Evolutionary conservation across 1,140 invertebrate genomes (phyloP).

Genomic region (Ceratoteleas bidentatus): DNA sequence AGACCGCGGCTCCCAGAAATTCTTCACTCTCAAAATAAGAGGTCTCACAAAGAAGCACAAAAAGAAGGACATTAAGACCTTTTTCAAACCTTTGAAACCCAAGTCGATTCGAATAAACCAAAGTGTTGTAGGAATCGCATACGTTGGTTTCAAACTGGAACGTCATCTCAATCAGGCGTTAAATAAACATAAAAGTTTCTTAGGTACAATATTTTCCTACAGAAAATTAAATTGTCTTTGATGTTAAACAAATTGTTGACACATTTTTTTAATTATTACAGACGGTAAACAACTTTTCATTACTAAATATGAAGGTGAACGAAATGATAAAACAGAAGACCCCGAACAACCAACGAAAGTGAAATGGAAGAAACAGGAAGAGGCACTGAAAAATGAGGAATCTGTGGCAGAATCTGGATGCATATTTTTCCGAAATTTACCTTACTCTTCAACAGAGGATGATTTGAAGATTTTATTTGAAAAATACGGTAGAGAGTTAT

Average conservation of each 20-base stretch:
- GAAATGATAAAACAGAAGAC: conserved; percentile 74
- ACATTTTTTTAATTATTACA: conserved; percentile 66
- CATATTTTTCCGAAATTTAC: conserved; percentile 96
- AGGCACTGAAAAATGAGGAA: conserved; percentile 88
- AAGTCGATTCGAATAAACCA: conserved; percentile 90
- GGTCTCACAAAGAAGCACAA: conserved; percentile 87
- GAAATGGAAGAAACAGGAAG: conserved; percentile 88
- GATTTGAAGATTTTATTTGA: conserved; percentile 93
- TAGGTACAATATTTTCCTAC: conserved; percentile 82
- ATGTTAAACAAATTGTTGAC: too few relatives aligned
- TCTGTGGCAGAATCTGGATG: conserved; percentile 94
- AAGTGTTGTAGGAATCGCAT: conserved; percentile 92
- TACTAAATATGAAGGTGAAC: conserved; percentile 83
- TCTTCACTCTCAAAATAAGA: conserved; percentile 85
- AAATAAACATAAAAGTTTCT: conserved; percentile 92
- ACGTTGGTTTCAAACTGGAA: conserved; percentile 93
- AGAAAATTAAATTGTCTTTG: too few relatives aligned
- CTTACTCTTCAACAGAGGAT: conserved; percentile 94
- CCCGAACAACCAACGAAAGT: conserved; percentile 67
- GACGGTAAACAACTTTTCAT: conserved; percentile 86
- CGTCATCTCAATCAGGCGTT: conserved; percentile 91
- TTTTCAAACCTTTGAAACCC: conserved; percentile 90
- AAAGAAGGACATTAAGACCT: conserved; percentile 91
- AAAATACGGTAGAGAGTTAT: conserved; percentile 87
- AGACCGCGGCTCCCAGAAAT: conserved; percentile 79